A percentile compares a stretch with the other conserved stretches of the same genome.
These are phyloP conservation scores for Cladorhizidae sp. DNA, from an alignment of 37 sponge, comb jelly and placozoan genomes.

Conservation along the genomic window DNA sequence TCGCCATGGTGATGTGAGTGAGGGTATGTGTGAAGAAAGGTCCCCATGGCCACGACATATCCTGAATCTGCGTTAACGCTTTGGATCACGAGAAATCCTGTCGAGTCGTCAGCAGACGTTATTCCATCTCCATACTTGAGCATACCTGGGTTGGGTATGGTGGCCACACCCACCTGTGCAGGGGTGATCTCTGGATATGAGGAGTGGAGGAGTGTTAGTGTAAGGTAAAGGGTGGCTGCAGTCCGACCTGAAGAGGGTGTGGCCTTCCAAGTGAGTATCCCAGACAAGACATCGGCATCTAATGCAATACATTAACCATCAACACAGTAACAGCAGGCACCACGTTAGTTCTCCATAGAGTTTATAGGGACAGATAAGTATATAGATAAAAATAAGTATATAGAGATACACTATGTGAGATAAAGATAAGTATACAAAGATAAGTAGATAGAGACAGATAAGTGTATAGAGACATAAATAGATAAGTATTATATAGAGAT, in stretches of 20 bases:
- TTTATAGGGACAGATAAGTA: no score
- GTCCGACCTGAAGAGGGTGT: constrained; percentile 25
- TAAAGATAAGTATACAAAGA: no score
- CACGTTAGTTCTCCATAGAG: no score
- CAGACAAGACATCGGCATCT: constrained; percentile 74
- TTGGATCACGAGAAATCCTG: constrained; percentile 5
- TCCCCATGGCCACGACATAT: constrained; percentile 48
- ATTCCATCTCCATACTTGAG: constrained; percentile 61
- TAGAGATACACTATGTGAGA: no score
- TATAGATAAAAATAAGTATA: no score
- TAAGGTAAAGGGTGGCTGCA: constrained; percentile 55
- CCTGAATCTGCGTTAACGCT: constrained; percentile 4
- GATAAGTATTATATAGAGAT: no score
- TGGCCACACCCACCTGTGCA: constrained; percentile 14
- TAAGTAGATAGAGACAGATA: no score
- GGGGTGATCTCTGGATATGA: constrained; percentile 21
- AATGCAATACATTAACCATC: neutral
- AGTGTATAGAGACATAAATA: no score
- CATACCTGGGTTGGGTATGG: constrained; percentile 12
- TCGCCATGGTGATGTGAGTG: constrained; percentile 41
- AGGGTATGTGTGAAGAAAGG: constrained; percentile 57
- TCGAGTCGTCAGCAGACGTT: neutral
- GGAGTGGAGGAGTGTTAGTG: constrained; percentile 42
- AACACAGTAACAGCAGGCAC: no score
- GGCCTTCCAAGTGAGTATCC: constrained; percentile 56